Percentiles rank a stretch among this genome's conserved stretches.
phyloP scores from a whole-genome alignment of 2,888 invertebrate species.

The Trachelus stipa region DNA sequence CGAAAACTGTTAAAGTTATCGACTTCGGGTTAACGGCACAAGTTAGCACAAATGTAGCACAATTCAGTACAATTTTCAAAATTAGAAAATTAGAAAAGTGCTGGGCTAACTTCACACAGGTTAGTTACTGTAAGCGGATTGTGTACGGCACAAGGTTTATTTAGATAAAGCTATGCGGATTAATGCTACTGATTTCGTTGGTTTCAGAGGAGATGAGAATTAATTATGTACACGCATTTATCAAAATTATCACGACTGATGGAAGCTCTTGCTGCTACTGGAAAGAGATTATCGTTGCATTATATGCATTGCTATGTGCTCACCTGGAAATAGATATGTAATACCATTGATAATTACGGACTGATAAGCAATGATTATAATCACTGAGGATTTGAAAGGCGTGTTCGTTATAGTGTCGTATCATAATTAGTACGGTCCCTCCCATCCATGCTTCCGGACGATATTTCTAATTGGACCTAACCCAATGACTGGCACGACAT shows the following conservation, averaged over 20 bases:
- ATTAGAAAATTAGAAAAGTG: no score
- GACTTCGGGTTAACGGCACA: no score
- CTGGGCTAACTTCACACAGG: no score
- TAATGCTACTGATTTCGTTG: background rate
- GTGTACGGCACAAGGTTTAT: background rate
- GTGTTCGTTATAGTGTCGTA: background rate
- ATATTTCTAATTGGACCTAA: background rate
- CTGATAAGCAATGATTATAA: background rate
- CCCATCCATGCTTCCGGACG: background rate
- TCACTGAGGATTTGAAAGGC: background rate
- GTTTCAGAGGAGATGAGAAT: background rate
- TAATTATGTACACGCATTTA: background rate
- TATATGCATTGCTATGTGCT: background rate
- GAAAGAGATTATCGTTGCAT: background rate
- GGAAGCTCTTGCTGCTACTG: background rate
- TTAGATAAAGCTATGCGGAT: background rate
- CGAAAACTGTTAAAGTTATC: no score
- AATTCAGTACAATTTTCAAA: no score
- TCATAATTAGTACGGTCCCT: background rate
- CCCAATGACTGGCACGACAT: slow-evolving; percentile 1
- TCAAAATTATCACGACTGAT: background rate
- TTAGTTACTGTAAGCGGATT: background rate
- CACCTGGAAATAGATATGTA: background rate
- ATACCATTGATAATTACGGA: background rate
- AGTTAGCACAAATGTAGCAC: no score